phyloP scores from a whole-genome alignment of 2,113 vertebrate genomes.

The Siniperca chuatsi region DNA sequence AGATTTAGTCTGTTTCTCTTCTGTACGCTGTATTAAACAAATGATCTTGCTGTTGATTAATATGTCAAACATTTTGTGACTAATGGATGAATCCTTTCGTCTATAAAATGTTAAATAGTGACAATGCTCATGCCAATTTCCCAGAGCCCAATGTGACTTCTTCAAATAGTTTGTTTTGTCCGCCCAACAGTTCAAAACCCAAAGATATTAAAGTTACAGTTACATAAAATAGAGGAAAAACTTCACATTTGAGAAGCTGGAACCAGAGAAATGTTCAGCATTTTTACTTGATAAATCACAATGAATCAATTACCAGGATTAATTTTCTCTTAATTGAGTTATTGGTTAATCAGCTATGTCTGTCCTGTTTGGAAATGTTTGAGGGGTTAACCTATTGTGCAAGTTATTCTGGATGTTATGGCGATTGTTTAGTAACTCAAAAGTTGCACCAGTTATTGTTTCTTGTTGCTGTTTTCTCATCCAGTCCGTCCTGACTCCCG shows the following conservation, averaged over 20 bases:
- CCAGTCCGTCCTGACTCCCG: too few species aligned
- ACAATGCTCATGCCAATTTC: too few species aligned
- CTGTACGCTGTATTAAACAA: not conserved
- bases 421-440: not conserved
- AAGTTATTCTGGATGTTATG: not conserved
- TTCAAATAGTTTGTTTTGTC: not conserved
- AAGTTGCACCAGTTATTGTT: too few species aligned
- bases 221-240: not conserved
- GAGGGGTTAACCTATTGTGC: too few species aligned
- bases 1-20: not conserved
- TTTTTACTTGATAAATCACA: too few species aligned
- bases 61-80: not conserved
- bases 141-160: too few species aligned
- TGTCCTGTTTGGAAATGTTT: not conserved
- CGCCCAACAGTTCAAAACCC: not conserved
- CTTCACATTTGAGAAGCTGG: too few species aligned
- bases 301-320: not conserved
- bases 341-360: not conserved
- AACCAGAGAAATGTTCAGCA: too few species aligned
- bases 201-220: not conserved
- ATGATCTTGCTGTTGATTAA: not conserved
- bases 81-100: not conserved
- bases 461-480: too few species aligned
- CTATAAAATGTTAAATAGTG: too few species aligned
- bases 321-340: not conserved